Evolutionary conservation across 1,140 invertebrate genomes (phyloP).

Genomic region (Idris sp.): DNA sequence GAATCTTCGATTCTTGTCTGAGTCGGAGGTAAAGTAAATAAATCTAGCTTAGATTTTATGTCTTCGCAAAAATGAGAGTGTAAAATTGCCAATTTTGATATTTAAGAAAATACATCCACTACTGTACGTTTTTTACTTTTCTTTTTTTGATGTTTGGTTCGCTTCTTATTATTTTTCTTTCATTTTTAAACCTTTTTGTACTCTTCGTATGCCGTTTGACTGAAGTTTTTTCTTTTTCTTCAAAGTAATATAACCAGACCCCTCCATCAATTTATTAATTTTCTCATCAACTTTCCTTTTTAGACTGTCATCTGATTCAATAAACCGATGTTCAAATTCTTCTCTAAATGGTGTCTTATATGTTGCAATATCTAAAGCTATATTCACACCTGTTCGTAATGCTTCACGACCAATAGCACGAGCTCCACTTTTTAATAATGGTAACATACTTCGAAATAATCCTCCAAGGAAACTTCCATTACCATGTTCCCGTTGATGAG

Average conservation of each 20-base stretch:
- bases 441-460: slow-evolving; percentile 6
- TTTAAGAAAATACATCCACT: slow-evolving; percentile 20
- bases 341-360: slow-evolving; percentile 5
- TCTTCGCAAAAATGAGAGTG: slow-evolving; percentile 57
- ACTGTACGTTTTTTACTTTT: slow-evolving; percentile 10
- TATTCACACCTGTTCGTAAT: not conserved
- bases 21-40: slow-evolving; percentile 73
- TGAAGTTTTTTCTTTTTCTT: too few species aligned
- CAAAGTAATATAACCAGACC: slow-evolving; percentile 1
- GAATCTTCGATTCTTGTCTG: slow-evolving; percentile 72
- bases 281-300: slow-evolving; percentile 1
- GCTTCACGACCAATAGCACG: not conserved
- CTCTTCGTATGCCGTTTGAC: not conserved
- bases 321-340: not conserved
- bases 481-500: slow-evolving; percentile 25
- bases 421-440: not conserved
- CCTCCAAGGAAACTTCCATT: slow-evolving; percentile 50
- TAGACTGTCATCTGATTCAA: not conserved
- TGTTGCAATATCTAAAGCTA: not conserved
- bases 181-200: too few species aligned
- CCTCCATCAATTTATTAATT: slow-evolving; percentile 2
- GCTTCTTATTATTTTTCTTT: too few species aligned
- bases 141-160: not conserved
- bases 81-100: slow-evolving; percentile 22
- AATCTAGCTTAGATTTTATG: slow-evolving; percentile 70